These are phyloP conservation scores for Alces alces DNA, from an alignment of 2,113 vertebrate genomes.

Conservation along the genomic window DNA sequence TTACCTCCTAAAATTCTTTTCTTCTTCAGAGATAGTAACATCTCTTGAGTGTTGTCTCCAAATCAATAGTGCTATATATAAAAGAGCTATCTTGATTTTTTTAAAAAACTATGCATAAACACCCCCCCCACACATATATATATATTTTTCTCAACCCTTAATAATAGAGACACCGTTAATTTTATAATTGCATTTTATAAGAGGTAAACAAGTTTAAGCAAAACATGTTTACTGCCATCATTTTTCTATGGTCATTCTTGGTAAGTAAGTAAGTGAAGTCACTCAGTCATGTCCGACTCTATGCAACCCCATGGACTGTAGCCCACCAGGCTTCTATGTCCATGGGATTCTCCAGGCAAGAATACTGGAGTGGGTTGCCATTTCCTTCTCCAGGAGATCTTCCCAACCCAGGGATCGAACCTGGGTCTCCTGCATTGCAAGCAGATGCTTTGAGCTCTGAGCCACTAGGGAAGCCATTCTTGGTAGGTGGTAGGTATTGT, in stretches of 20 bases:
- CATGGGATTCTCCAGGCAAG: too few relatives aligned
- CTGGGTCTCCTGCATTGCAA: too few relatives aligned
- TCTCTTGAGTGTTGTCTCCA: not conserved
- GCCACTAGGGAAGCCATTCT: not conserved
- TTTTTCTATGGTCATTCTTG: not conserved
- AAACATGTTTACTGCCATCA: not conserved
- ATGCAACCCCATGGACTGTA: too few relatives aligned
- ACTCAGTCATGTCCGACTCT: too few relatives aligned
- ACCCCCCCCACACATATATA: fast-evolving
- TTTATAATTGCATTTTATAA: not conserved
- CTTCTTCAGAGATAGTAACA: not conserved
- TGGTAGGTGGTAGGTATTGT: not conserved
- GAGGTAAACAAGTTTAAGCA: not conserved
- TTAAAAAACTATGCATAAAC: not conserved
- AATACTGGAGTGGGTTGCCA: too few relatives aligned
- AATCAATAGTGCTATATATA: not conserved
- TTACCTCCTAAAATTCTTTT: conserved; percentile 8
- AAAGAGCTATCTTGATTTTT: not conserved
- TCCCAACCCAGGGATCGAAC: too few relatives aligned
- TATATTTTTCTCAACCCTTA: not conserved
- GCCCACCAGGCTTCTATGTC: too few relatives aligned
- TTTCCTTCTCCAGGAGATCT: too few relatives aligned
- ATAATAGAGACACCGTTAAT: not conserved
- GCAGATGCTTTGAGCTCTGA: too few relatives aligned
- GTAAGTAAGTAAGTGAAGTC: not conserved